These are phyloP conservation scores for Tipula vernalis DNA, from an alignment of 2,888 invertebrate species.

Conservation along the genomic window DNA sequence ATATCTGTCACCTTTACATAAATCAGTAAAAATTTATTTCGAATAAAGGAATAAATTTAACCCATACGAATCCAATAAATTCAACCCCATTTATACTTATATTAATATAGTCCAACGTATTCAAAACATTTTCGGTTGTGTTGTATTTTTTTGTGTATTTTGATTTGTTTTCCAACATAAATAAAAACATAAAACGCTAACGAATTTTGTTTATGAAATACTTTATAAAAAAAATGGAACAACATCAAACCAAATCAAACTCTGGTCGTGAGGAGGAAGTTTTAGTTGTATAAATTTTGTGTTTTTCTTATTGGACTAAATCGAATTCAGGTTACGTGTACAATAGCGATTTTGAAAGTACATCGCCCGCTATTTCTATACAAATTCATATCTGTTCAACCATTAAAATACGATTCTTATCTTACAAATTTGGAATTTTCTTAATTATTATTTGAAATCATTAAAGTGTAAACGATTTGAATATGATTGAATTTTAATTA, in stretches of 20 bases:
- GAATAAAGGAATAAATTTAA: slow-evolving; percentile 4
- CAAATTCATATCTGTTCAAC: not conserved
- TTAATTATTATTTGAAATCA: not conserved
- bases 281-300: not conserved
- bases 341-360: not conserved
- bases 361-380: not conserved
- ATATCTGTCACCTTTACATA: no score
- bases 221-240: not conserved
- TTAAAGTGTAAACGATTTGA: not conserved
- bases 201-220: not conserved
- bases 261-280: not conserved
- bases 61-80: not conserved
- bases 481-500: not conserved
- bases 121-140: not conserved
- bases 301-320: not conserved
- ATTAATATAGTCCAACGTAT: not conserved
- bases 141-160: not conserved
- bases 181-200: not conserved
- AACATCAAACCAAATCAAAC: not conserved
- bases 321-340: not conserved
- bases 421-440: not conserved
- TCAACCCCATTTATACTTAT: not conserved
- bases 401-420: not conserved
- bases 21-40: no score
- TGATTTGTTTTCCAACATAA: not conserved